Evolutionary conservation across 2,797 vertebrate genomes (phyloP).

Genomic region (Enteromius fasciolatus): DNA sequence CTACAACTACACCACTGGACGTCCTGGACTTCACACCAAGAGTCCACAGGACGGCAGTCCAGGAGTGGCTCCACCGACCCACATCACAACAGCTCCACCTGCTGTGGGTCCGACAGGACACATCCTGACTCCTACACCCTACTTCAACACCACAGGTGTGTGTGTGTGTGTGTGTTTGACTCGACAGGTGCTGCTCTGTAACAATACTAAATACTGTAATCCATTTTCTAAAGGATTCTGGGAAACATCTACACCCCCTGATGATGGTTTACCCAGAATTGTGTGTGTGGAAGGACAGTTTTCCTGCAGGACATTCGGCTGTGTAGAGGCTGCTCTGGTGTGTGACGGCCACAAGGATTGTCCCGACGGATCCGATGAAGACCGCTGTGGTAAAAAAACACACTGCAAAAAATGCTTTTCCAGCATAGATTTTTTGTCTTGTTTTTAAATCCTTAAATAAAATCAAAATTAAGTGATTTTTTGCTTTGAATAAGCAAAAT

Average conservation of each 20-base stretch:
- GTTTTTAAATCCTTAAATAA: no score
- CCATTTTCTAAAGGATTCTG: conserved; percentile 50
- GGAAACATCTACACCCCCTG: conserved; percentile 54
- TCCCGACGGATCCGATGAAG: conserved; percentile 83
- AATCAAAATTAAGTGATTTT: no score
- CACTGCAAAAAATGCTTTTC: no score
- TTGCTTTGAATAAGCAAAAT: no score
- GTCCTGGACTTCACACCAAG: conserved; percentile 69
- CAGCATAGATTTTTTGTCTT: no score
- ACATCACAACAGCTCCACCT: conserved; percentile 36
- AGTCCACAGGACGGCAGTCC: conserved; percentile 66
- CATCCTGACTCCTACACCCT: conserved; percentile 50
- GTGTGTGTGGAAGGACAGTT: conserved; percentile 79
- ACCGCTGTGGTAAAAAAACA: conserved; percentile 76
- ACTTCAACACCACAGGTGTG: conserved; percentile 21
- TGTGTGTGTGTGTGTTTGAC: background rate
- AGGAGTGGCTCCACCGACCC: conserved; percentile 61
- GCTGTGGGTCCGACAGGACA: conserved; percentile 58
- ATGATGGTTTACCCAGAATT: conserved; percentile 70
- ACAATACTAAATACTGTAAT: background rate
- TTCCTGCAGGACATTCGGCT: conserved; percentile 77
- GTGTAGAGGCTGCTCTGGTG: conserved; percentile 74
- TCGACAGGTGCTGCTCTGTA: background rate
- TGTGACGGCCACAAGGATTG: conserved; percentile 83
- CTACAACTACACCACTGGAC: conserved; percentile 58